A percentile compares a stretch with the other conserved stretches of the same genome.
Conservation (phyloP, 2,113 vertebrate species). For the Coryphaenoides rupestris region DNA sequence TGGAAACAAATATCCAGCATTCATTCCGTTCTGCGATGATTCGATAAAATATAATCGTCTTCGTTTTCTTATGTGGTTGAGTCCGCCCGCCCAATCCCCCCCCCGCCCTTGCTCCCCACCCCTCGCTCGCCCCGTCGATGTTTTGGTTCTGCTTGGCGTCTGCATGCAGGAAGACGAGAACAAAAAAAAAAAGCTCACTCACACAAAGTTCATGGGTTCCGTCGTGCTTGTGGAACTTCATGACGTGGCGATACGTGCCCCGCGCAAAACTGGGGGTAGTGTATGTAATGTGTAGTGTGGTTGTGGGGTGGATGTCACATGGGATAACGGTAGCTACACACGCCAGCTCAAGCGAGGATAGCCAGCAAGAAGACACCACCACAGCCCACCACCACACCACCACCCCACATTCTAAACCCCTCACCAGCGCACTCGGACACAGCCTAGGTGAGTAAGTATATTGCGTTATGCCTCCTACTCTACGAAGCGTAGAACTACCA, state of each 20-base stretch:
- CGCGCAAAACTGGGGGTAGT: not conserved
- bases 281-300: too few relatives aligned
- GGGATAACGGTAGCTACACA: constrained; percentile 32
- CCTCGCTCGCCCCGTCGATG: not conserved
- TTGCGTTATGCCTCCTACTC: too few relatives aligned
- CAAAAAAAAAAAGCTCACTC: too few relatives aligned
- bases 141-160: constrained; percentile 7
- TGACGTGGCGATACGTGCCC: constrained; percentile 12
- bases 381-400: too few relatives aligned
- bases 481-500: too few relatives aligned
- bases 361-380: too few relatives aligned
- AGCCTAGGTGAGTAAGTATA: too few relatives aligned
- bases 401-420: too few relatives aligned
- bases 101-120: too few relatives aligned
- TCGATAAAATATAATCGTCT: constrained; percentile 4
- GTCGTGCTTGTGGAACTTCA: constrained; percentile 2
- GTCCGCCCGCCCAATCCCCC: too few relatives aligned
- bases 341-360: constrained; percentile 26
- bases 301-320: constrained; percentile 25
- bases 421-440: too few relatives aligned
- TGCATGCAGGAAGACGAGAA: too few relatives aligned
- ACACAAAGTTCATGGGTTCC: constrained; percentile 11
- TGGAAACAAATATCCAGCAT: constrained; percentile 19
- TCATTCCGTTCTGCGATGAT: constrained; percentile 17
- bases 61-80: constrained; percentile 2